Base-by-base conservation (phyloP, 2,113 vertebrate species). In the Promerops cafer region DNA sequence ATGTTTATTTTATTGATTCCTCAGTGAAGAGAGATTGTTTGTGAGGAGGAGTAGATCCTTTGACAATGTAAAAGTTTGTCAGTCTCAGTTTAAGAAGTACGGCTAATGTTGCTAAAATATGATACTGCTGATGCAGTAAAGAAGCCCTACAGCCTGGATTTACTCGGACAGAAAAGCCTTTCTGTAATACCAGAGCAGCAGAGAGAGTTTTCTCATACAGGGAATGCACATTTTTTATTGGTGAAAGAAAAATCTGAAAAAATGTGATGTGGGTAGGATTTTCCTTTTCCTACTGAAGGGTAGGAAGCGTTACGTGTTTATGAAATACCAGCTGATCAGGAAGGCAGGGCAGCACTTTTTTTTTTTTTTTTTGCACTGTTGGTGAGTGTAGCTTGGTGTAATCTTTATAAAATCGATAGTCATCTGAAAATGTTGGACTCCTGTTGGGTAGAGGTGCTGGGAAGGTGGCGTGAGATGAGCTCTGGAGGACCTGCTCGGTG, bases 361-460 rank as follows among this genome's bases (percentile, higher is more conserved):
- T 94, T 53, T 31, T 35, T 50, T 94, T 1, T 1, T 74, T 94
- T 80, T 77, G 52, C 47, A 7, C 53, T 39, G 70, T 61, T 72
- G 47, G 44, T 77, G 75, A 70, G 19, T 4, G 37, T 76, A 50
- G 40, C 76, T 92, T 66, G 44, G 30, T 83, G 59, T 79, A 49
- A 87, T 65, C 44, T 79, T 90, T 72, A 77, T n/a, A 50, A 95
- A 97, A 93, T 89, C 75, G 2, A n/a, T 56, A 39, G 18, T 61
- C 22, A 44, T 59, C 81, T 90, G 56, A 75, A 85, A 95, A 78
- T 13, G 37, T 33, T 65, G 28, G 35, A 31, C 30, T 93, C 20
- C 52, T 40, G 9, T 42, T 84, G 82, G n/a, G 42, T 57, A 7
- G 30, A 90, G 71, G 49, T 72, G 61, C 44, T 37, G 71, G 37